phyloP scores from a whole-genome alignment of 1,140 invertebrate genomes.

The Prorops nasuta region DNA sequence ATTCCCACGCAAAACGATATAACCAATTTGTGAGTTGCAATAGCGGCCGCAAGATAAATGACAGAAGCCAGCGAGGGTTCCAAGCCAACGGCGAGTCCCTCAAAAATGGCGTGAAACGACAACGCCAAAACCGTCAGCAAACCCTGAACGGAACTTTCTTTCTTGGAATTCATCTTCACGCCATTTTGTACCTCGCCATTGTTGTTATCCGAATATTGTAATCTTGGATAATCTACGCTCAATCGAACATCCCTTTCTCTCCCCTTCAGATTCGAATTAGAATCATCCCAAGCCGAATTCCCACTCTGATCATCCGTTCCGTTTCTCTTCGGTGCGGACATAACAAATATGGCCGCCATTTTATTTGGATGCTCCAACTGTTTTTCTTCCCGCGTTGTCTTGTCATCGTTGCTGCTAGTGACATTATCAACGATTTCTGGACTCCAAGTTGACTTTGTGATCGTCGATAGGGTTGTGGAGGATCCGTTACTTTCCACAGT shows the following conservation, averaged over 20 bases:
- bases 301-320: neutral
- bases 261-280: too few relatives aligned
- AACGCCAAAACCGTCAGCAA: slow-evolving; percentile 71
- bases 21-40: slow-evolving; percentile 74
- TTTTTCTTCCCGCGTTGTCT: slow-evolving; percentile 14
- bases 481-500: slow-evolving; percentile 23
- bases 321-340: slow-evolving; percentile 15
- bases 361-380: slow-evolving; percentile 27
- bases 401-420: neutral
- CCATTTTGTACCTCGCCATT: neutral
- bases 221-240: too few relatives aligned
- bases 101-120: slow-evolving; percentile 80
- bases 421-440: slow-evolving; percentile 10
- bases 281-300: neutral
- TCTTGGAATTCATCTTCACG: neutral
- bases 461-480: slow-evolving; percentile 21
- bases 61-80: slow-evolving; percentile 65
- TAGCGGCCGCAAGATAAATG: slow-evolving; percentile 68
- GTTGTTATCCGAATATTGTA: neutral
- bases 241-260: too few relatives aligned
- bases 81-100: slow-evolving; percentile 78
- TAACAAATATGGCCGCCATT: slow-evolving; percentile 42
- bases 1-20: slow-evolving; percentile 71
- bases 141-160: slow-evolving; percentile 59
- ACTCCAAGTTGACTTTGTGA: slow-evolving; percentile 18